Evolutionary conservation across 2,113 vertebrate genomes (phyloP).

Genomic region (Hemiscyllium ocellatum): DNA sequence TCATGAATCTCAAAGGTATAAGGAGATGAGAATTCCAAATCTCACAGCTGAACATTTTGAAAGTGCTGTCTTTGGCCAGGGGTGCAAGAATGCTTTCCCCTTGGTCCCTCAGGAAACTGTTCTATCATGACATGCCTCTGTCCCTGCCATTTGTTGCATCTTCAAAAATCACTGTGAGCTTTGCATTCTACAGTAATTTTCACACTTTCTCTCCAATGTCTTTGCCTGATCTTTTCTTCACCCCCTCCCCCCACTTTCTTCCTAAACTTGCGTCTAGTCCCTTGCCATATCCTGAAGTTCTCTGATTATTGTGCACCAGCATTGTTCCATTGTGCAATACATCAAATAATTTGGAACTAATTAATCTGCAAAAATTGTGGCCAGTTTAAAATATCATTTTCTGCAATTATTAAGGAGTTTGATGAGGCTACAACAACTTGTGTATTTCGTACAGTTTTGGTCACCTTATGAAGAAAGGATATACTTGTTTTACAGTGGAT

Average conservation of each 20-base stretch:
- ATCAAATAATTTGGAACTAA: not conserved
- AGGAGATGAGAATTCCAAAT: not conserved
- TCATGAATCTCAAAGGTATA: not conserved
- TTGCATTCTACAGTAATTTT: not conserved
- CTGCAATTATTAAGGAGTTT: not conserved
- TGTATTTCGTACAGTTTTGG: not conserved
- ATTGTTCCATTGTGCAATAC: not conserved
- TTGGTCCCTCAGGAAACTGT: not conserved
- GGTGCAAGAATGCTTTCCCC: not conserved
- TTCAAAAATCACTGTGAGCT: not conserved
- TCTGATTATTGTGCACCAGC: not conserved
- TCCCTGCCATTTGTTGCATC: not conserved
- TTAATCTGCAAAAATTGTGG: not conserved
- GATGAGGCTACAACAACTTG: not conserved
- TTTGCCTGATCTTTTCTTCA: not conserved
- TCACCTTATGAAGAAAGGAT: not conserved
- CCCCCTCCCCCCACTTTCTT: not conserved
- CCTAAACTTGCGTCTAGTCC: not conserved
- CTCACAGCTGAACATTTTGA: not conserved
- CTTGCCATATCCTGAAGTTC: not conserved
- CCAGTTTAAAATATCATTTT: not conserved
- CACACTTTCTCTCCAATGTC: not conserved
- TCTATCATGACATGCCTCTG: not conserved
- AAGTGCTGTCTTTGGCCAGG: not conserved
- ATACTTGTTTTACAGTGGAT: not conserved